These are phyloP conservation scores for Zosterops japonicus DNA, from an alignment of 2,113 vertebrate species.

Conservation along the genomic window DNA sequence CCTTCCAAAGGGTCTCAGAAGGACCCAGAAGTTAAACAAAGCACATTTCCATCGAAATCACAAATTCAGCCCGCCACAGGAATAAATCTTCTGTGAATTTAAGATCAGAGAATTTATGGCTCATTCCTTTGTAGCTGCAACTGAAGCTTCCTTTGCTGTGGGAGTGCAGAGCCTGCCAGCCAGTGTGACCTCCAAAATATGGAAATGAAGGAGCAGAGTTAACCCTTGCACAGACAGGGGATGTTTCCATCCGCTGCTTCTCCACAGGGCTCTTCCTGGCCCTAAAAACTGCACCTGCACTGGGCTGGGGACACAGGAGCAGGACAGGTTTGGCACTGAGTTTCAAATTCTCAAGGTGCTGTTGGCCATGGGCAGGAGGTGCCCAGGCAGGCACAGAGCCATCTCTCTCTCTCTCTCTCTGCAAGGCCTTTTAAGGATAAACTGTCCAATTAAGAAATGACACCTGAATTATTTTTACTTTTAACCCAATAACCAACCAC, in stretches of 20 bases:
- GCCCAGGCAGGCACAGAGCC: not conserved
- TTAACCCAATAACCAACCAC: not conserved
- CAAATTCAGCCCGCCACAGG: not conserved
- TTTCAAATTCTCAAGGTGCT: not conserved
- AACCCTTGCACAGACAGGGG: not conserved
- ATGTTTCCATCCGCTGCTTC: not conserved
- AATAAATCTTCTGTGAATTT: not conserved
- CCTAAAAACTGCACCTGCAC: not conserved
- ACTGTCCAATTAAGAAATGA: not conserved
- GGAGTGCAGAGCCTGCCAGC: not conserved
- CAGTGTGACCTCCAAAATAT: not conserved
- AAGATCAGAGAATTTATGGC: not conserved
- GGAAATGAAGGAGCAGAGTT: not conserved
- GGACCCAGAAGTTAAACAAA: not conserved
- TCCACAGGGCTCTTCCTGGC: not conserved
- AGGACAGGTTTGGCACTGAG: not conserved
- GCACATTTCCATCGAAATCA: not conserved
- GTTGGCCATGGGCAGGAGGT: not conserved
- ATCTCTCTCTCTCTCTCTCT: not conserved
- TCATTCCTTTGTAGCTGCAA: not conserved
- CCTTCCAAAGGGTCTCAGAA: not conserved
- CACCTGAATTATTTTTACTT: not conserved
- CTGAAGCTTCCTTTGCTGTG: not conserved
- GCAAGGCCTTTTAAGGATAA: not conserved
- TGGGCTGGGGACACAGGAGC: not conserved